Conservation (phyloP, 2,113 vertebrate species). For the Nicator chloris region DNA sequence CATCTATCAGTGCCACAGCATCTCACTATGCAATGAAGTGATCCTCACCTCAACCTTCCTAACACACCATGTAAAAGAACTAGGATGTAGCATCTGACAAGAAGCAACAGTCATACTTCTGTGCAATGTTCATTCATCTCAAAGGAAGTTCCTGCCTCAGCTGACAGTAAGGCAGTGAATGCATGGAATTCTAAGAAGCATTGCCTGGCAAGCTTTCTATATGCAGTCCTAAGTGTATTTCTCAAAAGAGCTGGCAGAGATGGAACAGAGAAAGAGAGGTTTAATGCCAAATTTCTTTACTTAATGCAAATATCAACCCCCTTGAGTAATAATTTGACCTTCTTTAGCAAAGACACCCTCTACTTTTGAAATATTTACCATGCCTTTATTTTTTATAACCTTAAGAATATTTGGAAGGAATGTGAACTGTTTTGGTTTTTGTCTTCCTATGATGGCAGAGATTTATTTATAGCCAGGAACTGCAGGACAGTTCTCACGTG, state of each 20-base stretch:
- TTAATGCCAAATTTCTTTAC: background rate
- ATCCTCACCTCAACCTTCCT: background rate
- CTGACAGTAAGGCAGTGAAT: background rate
- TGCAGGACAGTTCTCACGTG: constrained; percentile 63
- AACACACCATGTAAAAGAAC: background rate
- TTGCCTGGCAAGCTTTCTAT: background rate
- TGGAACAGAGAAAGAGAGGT: background rate
- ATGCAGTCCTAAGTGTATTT: background rate
- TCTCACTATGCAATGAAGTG: background rate
- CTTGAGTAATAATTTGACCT: background rate
- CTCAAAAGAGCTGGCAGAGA: background rate
- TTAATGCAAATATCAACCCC: background rate
- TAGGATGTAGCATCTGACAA: background rate
- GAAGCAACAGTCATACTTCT: background rate
- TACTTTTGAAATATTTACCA: constrained; percentile 44
- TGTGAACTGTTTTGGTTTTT: constrained; percentile 40
- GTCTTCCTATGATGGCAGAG: constrained; percentile 52
- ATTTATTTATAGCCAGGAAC: constrained; percentile 65
- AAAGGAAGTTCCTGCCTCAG: background rate
- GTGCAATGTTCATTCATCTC: background rate
- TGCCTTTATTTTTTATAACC: constrained; percentile 20
- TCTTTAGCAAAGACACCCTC: background rate
- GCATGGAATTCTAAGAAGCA: background rate
- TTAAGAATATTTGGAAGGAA: constrained; percentile 33
- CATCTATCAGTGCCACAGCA: background rate